phyloP scores from a whole-genome alignment of 2,113 vertebrate species.

The Boleophthalmus pectinirostris region DNA sequence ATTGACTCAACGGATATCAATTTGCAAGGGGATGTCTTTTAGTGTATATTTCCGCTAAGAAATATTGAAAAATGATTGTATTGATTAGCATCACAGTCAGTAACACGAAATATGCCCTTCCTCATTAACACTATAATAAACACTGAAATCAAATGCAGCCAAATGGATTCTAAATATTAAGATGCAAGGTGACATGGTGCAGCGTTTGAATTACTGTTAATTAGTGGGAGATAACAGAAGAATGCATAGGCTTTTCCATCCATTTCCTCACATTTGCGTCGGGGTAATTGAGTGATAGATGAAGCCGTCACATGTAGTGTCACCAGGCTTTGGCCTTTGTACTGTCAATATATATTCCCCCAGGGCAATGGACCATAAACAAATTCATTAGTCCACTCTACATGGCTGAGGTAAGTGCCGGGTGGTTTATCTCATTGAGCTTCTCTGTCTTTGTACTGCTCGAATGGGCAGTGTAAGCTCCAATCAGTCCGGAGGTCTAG shows the following conservation, averaged over 20 bases:
- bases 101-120: slow-evolving; percentile 27
- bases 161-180: background rate
- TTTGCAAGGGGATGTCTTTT: slow-evolving; percentile 35
- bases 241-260: slow-evolving; percentile 2
- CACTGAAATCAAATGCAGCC: slow-evolving; percentile 16
- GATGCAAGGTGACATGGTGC: background rate
- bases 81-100: slow-evolving; percentile 48
- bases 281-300: slow-evolving; percentile 57
- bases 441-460: slow-evolving; percentile 16
- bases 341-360: slow-evolving; percentile 37
- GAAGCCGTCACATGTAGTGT: slow-evolving; percentile 45
- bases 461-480: slow-evolving; percentile 25
- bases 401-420: slow-evolving; percentile 35
- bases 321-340: slow-evolving; percentile 33
- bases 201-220: slow-evolving; percentile 10
- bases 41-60: slow-evolving; percentile 41
- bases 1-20: slow-evolving; percentile 43
- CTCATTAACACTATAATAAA: slow-evolving; percentile 24
- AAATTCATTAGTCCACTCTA: slow-evolving; percentile 57
- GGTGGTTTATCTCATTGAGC: slow-evolving; percentile 36
- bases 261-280: slow-evolving; percentile 20
- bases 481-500: slow-evolving; percentile 34
- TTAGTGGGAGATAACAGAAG: slow-evolving; percentile 15
- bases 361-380: slow-evolving; percentile 46
- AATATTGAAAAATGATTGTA: slow-evolving; percentile 55